These are phyloP conservation scores for Synchiropus splendidus DNA, from an alignment of 2,113 vertebrate genomes.

Conservation along the genomic window DNA sequence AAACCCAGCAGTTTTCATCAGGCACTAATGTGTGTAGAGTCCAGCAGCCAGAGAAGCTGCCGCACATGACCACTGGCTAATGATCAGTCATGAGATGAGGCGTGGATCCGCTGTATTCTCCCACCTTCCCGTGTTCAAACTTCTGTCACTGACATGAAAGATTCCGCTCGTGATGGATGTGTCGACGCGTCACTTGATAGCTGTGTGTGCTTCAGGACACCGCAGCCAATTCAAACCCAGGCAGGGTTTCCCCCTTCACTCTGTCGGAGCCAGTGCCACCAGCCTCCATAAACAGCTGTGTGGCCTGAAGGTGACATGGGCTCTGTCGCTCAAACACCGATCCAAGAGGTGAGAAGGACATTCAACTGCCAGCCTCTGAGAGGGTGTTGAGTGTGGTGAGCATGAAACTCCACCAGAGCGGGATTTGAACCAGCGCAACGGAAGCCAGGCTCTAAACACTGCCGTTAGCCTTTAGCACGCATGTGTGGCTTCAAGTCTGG, in stretches of 20 bases:
- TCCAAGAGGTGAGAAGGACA: conserved; percentile 15
- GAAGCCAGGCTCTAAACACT: too few species aligned
- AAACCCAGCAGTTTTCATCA: too few species aligned
- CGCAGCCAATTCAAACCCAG: conserved; percentile 35
- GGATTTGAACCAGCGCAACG: too few species aligned
- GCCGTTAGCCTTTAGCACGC: too few species aligned
- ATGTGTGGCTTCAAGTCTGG: too few species aligned
- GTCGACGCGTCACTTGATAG: conserved; percentile 18
- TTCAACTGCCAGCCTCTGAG: conserved; percentile 9
- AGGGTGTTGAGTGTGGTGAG: not conserved
- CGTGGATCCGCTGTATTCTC: too few species aligned
- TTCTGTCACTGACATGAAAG: conserved; percentile 5
- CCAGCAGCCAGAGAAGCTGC: too few species aligned
- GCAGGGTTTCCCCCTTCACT: conserved; percentile 16
- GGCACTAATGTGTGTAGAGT: too few species aligned
- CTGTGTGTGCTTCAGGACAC: conserved; percentile 21
- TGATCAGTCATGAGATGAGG: too few species aligned
- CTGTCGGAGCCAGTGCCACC: conserved; percentile 20
- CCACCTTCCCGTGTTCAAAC: too few species aligned
- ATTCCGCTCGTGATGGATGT: conserved; percentile 14
- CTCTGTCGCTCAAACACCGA: conserved; percentile 36
- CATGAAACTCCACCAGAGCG: conserved; percentile 1
- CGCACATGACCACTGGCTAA: too few species aligned
- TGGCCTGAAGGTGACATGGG: conserved; percentile 36
- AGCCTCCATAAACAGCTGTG: too few species aligned